A percentile compares a stretch with the other conserved stretches of the same genome.
These are phyloP conservation scores for Dorcus hopei DNA, from an alignment of 2,888 invertebrate species.

Conservation along the genomic window DNA sequence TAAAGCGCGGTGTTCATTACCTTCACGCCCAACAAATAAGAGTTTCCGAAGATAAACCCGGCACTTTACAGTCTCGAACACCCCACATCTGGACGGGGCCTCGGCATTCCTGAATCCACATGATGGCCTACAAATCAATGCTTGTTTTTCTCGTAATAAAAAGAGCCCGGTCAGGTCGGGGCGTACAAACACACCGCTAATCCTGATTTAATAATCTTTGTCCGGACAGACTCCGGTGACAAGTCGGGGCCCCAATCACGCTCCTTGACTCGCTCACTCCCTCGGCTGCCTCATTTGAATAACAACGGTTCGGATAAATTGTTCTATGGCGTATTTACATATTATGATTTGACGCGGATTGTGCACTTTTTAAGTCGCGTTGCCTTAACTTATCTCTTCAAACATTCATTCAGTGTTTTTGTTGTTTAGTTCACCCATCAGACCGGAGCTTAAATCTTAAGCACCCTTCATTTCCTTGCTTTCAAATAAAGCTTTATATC, in stretches of 20 bases:
- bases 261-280: conserved; percentile 42
- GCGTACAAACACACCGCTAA: conserved; percentile 47
- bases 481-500: neutral
- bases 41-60: conserved; percentile 25
- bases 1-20: conserved; percentile 28
- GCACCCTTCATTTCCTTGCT: conserved; percentile 1
- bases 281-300: conserved; percentile 43
- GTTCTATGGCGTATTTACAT: conserved; percentile 42
- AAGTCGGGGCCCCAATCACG: conserved; percentile 56
- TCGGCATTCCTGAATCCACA: conserved; percentile 34
- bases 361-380: conserved; percentile 27
- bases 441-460: neutral
- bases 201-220: conserved; percentile 52
- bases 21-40: conserved; percentile 25
- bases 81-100: conserved; percentile 26
- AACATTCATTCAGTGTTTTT: conserved; percentile 27
- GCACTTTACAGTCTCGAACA: conserved; percentile 28
- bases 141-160: conserved; percentile 37
- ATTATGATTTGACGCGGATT: conserved; percentile 38
- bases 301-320: conserved; percentile 42
- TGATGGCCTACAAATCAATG: conserved; percentile 46
- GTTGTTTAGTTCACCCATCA: conserved; percentile 24
- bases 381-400: conserved; percentile 25
- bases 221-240: conserved; percentile 38
- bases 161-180: conserved; percentile 28